phyloP scores from a whole-genome alignment of 2,113 vertebrate genomes.

The Seriola dumerili region DNA sequence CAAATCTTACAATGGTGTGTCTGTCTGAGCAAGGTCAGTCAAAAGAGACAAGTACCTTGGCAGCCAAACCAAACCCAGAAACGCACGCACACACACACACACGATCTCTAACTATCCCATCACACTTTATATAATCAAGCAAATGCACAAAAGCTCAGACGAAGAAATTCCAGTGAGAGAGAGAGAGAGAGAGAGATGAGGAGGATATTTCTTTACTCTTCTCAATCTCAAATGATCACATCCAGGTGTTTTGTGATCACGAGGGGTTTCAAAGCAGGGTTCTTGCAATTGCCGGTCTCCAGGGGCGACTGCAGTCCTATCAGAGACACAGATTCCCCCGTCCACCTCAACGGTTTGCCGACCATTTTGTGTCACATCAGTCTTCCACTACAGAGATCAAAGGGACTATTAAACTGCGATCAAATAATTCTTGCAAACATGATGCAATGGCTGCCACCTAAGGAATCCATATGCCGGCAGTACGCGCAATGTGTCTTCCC shows the following conservation, averaged over 20 bases:
- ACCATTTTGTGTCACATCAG: slow-evolving; percentile 57
- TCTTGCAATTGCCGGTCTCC: slow-evolving; percentile 25
- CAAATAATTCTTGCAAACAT: slow-evolving; percentile 48
- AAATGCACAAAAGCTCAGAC: neutral
- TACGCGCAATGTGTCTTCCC: neutral
- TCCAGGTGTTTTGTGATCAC: slow-evolving; percentile 52
- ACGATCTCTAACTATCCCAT: neutral
- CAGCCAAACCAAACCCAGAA: neutral
- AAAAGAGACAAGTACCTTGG: slow-evolving; percentile 6
- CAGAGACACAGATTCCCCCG: slow-evolving; percentile 24
- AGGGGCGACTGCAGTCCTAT: slow-evolving; percentile 23
- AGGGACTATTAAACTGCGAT: slow-evolving; percentile 49
- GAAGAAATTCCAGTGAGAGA: neutral
- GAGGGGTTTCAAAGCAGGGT: slow-evolving; percentile 50
- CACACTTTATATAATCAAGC: neutral
- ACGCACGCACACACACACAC: neutral
- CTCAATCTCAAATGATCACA: slow-evolving; percentile 51
- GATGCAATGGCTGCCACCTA: slow-evolving; percentile 27
- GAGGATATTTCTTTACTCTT: neutral
- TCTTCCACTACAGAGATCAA: slow-evolving; percentile 36
- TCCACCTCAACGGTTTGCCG: neutral
- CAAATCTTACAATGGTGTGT: slow-evolving; percentile 33
- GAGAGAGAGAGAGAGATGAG: neutral
- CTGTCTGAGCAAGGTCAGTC: neutral
- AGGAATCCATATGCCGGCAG: slow-evolving; percentile 33